A percentile compares a stretch with the other conserved stretches of the same genome.
Conservation (phyloP, 53 echinoderm and acorn worm species). For the Stichopus horrens region DNA sequence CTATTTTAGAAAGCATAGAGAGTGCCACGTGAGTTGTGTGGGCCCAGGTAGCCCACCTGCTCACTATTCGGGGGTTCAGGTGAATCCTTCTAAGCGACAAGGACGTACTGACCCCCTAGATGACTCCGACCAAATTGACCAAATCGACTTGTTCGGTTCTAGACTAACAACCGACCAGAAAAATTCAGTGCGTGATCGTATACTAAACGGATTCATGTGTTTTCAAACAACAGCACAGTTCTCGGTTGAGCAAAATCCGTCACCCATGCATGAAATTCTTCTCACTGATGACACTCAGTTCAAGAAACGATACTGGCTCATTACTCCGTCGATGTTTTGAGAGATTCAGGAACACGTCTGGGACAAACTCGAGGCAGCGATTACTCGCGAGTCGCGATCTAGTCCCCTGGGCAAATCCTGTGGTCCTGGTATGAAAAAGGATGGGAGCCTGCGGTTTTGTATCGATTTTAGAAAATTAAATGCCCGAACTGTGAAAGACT, state of each 20-base stretch:
- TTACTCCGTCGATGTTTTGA: conserved; percentile 39
- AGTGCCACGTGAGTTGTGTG: too few species aligned
- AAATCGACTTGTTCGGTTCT: background rate
- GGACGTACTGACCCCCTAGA: too few species aligned
- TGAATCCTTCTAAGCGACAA: too few species aligned
- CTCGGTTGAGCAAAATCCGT: conserved; percentile 22
- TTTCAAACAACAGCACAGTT: conserved; percentile 12
- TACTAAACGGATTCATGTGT: background rate
- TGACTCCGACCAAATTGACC: background rate
- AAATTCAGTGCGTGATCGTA: background rate
- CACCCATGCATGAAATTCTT: conserved; percentile 41
- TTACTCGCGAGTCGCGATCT: conserved; percentile 39
- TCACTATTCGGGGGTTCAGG: background rate
- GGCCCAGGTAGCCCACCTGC: background rate
- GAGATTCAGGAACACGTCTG: conserved; percentile 16
- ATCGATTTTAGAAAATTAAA: conserved; percentile 45
- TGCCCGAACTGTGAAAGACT: conserved; percentile 10
- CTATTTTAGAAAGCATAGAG: background rate
- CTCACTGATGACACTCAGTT: conserved; percentile 7
- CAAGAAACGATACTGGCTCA: conserved; percentile 36
- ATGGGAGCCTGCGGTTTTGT: conserved; percentile 28
- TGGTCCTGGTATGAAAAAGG: conserved; percentile 45
- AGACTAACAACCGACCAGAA: background rate
- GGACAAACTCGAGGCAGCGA: conserved; percentile 21
- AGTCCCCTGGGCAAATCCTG: conserved; percentile 44